Base-by-base conservation (phyloP, 1,140 invertebrate species). In the Drosophila mayri region DNA sequence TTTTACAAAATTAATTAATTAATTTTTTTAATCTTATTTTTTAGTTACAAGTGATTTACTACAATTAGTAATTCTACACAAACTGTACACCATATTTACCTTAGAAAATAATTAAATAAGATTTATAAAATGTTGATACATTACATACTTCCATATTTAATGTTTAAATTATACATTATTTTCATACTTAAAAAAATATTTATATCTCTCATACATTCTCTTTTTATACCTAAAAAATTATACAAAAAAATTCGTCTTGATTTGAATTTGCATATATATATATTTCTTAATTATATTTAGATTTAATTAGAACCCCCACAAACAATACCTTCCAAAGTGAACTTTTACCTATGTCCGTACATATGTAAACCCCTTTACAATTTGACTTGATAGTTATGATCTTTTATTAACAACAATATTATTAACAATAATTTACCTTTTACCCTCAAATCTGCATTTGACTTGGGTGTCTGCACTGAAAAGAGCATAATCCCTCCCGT, bases 351-450 rank as follows among this genome's bases (percentile, higher is more conserved):
- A 30, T 32, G 18, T 49, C 11, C 40, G 18, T 32, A 55, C 46
- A 52, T 66, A 46, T 55, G 49, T 46, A 54, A 55, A 71, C 55
- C 66, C 5, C 46, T 52, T 65, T 52, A 65, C 37, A 52, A 68
- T 66, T 66, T 70, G 66, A 70, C 66, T 70, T 54, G 61, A 68
- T 68, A 66, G 66, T 70, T 66, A 52, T 66, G 61, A 44, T 70
- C 62, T 66, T 52, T 43, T 65, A 52, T 66, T 70, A 66, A 66
- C 30, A 70, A 43, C 46, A 52, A 70, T 70, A 70, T 66, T 70
- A 66, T 66, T 70, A 66, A 70, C 66, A 70, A 70, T 70, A 70
- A 70, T 66, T 65, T 70, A 35, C 38, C 66, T 30, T 68, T 66
- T 66, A 66, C 66, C 66, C 66, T 43, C 41, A 67, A 52, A 54